A percentile compares a stretch with the other conserved stretches of the same genome.
phyloP scores from a whole-genome alignment of 2,797 vertebrate genomes.

The Rhabdophis nuchalis region DNA sequence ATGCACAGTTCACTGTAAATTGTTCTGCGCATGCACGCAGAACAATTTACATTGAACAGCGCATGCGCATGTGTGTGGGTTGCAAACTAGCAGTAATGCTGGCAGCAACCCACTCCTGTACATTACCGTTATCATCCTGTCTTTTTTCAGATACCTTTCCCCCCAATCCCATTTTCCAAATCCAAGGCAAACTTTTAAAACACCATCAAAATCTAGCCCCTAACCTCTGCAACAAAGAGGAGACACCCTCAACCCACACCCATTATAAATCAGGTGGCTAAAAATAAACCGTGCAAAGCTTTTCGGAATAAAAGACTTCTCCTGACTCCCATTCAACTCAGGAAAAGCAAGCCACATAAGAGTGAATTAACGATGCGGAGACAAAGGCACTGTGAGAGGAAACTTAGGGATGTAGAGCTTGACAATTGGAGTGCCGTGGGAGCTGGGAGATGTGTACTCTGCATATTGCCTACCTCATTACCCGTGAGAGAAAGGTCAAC shows the following conservation, averaged over 20 bases:
- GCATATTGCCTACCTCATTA: constrained; percentile 66
- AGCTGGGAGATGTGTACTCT: constrained; percentile 51
- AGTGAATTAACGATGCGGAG: not conserved
- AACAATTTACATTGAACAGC: too few relatives aligned
- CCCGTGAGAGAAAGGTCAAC: constrained; percentile 71
- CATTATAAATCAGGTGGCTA: not conserved
- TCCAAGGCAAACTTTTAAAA: not conserved
- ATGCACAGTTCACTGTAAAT: too few relatives aligned
- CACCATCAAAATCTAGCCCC: not conserved
- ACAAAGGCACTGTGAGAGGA: not conserved
- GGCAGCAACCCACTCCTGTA: too few relatives aligned
- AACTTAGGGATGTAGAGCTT: not conserved
- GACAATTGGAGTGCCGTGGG: not conserved
- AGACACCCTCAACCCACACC: not conserved
- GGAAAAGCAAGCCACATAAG: not conserved
- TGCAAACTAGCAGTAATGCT: too few relatives aligned
- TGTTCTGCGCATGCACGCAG: too few relatives aligned
- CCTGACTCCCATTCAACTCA: not conserved
- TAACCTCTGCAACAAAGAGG: not conserved
- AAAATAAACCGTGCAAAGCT: not conserved
- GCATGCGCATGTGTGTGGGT: too few relatives aligned
- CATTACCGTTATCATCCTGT: not conserved
- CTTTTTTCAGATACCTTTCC: not conserved
- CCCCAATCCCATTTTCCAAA: not conserved
- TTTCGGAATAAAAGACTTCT: not conserved